Conservation (phyloP, 2,113 vertebrate genomes). For the human region DNA sequence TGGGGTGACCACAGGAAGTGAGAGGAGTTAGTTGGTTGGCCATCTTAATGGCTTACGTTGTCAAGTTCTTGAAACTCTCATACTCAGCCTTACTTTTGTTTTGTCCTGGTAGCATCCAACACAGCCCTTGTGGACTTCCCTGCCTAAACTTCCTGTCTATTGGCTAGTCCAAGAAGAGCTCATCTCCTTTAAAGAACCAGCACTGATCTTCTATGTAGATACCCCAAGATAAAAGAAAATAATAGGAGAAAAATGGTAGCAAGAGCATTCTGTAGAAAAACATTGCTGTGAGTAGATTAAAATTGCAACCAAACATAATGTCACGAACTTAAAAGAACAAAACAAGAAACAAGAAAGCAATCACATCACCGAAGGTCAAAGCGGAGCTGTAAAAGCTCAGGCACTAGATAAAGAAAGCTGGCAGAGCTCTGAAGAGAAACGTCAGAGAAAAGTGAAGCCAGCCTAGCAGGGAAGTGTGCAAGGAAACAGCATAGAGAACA, state of each 20-base stretch:
- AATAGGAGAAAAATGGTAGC: neutral
- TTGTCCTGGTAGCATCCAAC: neutral
- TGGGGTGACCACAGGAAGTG: neutral
- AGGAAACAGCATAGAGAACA: too few species aligned
- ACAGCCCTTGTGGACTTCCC: neutral
- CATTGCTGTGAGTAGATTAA: neutral
- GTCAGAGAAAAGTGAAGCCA: neutral
- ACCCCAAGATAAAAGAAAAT: neutral
- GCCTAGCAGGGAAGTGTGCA: accelerated
- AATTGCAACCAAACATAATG: neutral
- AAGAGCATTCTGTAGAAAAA: neutral
- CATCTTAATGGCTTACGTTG: neutral
- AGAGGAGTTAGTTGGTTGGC: neutral
- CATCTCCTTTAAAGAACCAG: neutral
- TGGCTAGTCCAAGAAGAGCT: neutral
- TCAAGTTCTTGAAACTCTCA: neutral
- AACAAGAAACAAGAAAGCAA: neutral
- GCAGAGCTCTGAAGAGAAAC: too few species aligned
- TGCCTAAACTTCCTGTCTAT: neutral
- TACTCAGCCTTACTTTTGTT: neutral
- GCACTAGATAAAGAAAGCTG: too few species aligned
- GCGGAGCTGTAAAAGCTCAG: neutral
- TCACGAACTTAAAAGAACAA: neutral
- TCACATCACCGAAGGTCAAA: neutral
- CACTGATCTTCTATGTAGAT: neutral